Percentiles rank a stretch among this genome's conserved stretches.
Evolutionary conservation across 2,888 invertebrate genomes (phyloP).

Genomic region (Microctonus brassicae): DNA sequence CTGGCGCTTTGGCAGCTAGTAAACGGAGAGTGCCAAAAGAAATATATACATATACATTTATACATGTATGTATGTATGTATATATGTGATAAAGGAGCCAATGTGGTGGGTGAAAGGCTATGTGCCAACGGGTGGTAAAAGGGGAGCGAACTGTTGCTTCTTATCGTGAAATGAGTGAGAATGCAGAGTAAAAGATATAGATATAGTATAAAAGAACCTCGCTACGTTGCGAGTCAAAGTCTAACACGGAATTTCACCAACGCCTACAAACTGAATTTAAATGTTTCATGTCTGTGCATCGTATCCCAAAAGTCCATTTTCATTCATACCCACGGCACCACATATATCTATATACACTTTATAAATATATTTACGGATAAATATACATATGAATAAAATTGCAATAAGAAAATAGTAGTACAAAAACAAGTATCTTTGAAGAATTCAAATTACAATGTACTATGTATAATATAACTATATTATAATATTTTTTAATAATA

Average conservation of each 20-base stretch:
- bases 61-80: too few species aligned
- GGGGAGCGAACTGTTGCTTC: conserved; percentile 67
- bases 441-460: too few species aligned
- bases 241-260: conserved; percentile 57
- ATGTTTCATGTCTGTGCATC: conserved; percentile 14
- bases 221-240: conserved; percentile 50
- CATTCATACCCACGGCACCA: neutral
- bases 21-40: conserved; percentile 34
- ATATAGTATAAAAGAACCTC: conserved; percentile 61
- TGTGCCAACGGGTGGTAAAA: conserved; percentile 36
- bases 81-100: conserved; percentile 23
- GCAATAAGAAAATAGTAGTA: neutral
- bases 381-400: neutral
- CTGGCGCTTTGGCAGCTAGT: conserved; percentile 36
- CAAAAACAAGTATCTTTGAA: too few species aligned
- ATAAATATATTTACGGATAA: neutral
- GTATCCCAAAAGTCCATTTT: neutral
- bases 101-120: conserved; percentile 35
- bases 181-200: conserved; percentile 49
- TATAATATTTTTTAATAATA: too few species aligned
- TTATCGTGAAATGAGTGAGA: conserved; percentile 49
- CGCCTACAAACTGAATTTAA: conserved; percentile 56
- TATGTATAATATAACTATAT: too few species aligned
- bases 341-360: neutral
- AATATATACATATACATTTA: too few species aligned